These are phyloP conservation scores for Philereme vetulata DNA, from an alignment of 2,888 invertebrate genomes.

Conservation along the genomic window DNA sequence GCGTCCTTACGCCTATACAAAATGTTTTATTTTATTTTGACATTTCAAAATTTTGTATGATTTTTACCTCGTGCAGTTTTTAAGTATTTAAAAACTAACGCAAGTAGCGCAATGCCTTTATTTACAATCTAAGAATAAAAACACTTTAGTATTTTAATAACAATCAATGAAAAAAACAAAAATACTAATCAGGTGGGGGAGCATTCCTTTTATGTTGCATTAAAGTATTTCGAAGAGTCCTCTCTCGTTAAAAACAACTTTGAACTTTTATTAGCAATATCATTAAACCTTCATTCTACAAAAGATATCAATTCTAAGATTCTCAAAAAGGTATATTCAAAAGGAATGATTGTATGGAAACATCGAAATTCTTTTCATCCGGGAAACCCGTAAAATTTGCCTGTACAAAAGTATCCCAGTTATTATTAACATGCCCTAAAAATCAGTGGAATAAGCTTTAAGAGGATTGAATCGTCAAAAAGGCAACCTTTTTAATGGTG, in stretches of 20 bases:
- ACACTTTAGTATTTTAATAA: no score
- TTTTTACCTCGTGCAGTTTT: no score
- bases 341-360: slow-evolving; percentile 9
- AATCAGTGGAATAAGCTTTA: slow-evolving; percentile 50
- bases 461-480: slow-evolving; percentile 62
- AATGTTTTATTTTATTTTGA: no score
- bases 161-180: no score
- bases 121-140: no score
- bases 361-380: slow-evolving; percentile 25
- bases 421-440: slow-evolving; percentile 46
- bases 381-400: slow-evolving; percentile 7
- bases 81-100: no score
- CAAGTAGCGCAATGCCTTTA: no score
- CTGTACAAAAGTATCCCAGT: slow-evolving; percentile 30
- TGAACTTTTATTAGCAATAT: background rate
- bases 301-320: no score
- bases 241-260: background rate
- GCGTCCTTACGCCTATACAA: no score
- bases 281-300: background rate
- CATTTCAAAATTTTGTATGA: no score
- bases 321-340: slow-evolving; percentile 15
- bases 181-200: no score
- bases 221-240: background rate
- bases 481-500: slow-evolving; percentile 33
- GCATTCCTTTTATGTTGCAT: background rate